phyloP scores from a whole-genome alignment of 2,113 vertebrate genomes.

The Atrichornis clamosus region DNA sequence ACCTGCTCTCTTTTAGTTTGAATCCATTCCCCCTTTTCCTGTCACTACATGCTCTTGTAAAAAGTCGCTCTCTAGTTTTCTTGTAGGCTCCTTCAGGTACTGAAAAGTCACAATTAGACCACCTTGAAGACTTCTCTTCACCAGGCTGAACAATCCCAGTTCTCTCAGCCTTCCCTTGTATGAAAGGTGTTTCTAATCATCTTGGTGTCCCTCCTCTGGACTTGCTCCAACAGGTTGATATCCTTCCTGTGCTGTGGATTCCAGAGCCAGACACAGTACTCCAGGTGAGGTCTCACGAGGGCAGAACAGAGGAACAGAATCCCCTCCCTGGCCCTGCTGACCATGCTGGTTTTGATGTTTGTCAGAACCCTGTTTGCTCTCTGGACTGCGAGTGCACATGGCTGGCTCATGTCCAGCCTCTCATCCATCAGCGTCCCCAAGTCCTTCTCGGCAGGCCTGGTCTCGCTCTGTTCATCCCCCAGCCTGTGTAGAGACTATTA shows the following conservation, averaged over 20 bases:
- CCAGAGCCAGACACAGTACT: neutral
- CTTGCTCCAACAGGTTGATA: neutral
- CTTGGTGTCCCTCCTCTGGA: neutral
- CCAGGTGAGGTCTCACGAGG: neutral
- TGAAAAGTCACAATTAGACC: accelerated
- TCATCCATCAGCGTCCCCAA: neutral
- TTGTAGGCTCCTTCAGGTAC: neutral
- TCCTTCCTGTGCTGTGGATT: neutral
- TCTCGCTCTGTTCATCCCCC: neutral
- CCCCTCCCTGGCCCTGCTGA: neutral
- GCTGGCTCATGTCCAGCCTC: neutral
- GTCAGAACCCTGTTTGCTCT: neutral
- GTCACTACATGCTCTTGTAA: neutral
- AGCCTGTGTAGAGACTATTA: neutral
- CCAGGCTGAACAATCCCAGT: neutral
- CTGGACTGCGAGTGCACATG: neutral
- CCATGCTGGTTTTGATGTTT: accelerated
- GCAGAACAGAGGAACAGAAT: neutral
- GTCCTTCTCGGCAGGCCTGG: neutral
- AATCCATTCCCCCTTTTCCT: neutral
- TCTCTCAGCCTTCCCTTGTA: accelerated
- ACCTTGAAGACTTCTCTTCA: accelerated
- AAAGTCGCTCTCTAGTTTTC: neutral
- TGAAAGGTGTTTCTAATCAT: neutral
- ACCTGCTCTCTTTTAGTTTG: neutral